phyloP scores from a whole-genome alignment of 2,888 invertebrate species.

The Euproctis similis region DNA sequence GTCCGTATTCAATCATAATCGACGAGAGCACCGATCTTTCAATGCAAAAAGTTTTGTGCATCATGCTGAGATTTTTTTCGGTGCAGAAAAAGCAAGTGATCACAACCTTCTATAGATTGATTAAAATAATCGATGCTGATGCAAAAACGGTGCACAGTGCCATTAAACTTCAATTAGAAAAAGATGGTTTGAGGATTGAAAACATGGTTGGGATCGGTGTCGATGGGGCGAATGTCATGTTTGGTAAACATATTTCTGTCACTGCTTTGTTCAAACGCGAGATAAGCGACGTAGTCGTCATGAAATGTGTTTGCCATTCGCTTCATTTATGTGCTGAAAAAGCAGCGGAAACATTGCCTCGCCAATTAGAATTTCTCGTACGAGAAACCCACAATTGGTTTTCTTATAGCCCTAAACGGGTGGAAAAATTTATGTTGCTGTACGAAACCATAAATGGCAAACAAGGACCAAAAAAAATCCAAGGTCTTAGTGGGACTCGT shows the following conservation, averaged over 20 bases:
- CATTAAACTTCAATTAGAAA: background rate
- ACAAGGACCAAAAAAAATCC: constrained; percentile 14
- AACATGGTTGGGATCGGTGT: too few species aligned
- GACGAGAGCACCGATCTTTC: constrained; percentile 27
- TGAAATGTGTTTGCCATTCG: constrained; percentile 9
- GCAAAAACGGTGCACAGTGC: background rate
- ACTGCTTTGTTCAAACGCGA: constrained; percentile 13
- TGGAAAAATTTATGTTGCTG: constrained; percentile 16
- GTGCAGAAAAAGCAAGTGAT: constrained; percentile 2
- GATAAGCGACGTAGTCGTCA: constrained; percentile 8
- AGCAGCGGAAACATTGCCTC: constrained; percentile 10
- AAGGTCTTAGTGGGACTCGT: constrained; percentile 20
- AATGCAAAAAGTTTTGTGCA: constrained; percentile 8
- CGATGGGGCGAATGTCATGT: constrained; percentile 7
- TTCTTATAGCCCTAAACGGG: constrained; percentile 20
- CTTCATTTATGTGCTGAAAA: constrained; percentile 13
- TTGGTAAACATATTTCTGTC: constrained; percentile 12
- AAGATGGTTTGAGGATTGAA: background rate
- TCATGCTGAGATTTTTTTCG: constrained; percentile 5
- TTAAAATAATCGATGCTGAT: background rate
- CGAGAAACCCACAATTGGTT: constrained; percentile 25
- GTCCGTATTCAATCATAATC: constrained; percentile 25
- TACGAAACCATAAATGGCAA: constrained; percentile 18
- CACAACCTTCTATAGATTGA: constrained; percentile 5
- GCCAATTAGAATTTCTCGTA: constrained; percentile 13